Conservation (phyloP, 92 coral and sea anemone species). For the Meandrina meandrites region DNA sequence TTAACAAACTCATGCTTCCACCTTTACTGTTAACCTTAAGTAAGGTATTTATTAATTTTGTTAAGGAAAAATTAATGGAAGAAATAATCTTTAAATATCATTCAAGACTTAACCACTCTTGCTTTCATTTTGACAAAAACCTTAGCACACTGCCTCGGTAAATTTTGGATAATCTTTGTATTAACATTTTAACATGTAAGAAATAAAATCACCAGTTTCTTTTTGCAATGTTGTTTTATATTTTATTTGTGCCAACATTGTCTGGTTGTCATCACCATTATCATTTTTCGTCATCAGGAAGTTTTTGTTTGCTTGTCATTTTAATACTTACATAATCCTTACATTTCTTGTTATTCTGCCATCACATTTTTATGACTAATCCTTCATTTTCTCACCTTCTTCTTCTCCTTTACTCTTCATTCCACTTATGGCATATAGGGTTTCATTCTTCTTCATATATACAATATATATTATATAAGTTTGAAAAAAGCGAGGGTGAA, state of each 20-base stretch:
- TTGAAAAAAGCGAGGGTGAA: too few species aligned
- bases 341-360: too few species aligned
- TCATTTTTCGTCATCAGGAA: background rate
- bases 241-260: background rate
- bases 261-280: background rate
- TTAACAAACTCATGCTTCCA: background rate
- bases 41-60: background rate
- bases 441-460: background rate
- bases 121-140: background rate
- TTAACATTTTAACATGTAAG: background rate
- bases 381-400: background rate
- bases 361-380: background rate
- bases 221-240: background rate
- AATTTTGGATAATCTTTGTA: background rate
- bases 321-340: background rate
- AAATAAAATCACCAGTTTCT: constrained; percentile 13
- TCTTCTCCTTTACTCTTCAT: background rate
- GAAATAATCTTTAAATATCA: background rate
- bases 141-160: background rate
- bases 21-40: background rate
- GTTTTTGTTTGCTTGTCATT: background rate
- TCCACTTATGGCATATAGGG: background rate
- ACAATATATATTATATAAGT: too few species aligned
- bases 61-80: background rate
- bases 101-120: background rate